Percentiles rank a stretch among this genome's conserved stretches.
Conservation (phyloP, 2,888 invertebrate genomes). For the Ochropacha duplaris region DNA sequence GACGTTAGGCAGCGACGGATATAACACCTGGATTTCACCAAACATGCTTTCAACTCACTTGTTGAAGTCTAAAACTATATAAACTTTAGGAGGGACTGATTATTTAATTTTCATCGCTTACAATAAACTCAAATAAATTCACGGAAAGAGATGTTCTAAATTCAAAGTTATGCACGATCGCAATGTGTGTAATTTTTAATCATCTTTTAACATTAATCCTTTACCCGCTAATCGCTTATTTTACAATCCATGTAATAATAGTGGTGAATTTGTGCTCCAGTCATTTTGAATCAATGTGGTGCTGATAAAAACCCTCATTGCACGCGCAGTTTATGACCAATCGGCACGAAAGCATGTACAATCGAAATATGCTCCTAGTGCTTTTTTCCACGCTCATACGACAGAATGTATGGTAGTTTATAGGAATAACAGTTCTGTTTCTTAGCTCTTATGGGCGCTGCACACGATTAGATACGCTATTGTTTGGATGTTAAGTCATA, state of each 20-base stretch:
- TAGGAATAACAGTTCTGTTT: slow-evolving; percentile 2
- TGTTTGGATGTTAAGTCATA: not conserved
- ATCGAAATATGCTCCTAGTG: slow-evolving; percentile 8
- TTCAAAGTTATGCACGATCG: too few species aligned
- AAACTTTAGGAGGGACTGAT: too few species aligned
- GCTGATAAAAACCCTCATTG: slow-evolving; percentile 50
- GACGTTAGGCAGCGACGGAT: too few species aligned
- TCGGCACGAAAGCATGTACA: slow-evolving; percentile 34
- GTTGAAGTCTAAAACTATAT: too few species aligned
- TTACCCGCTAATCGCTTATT: not conserved
- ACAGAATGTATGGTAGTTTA: not conserved
- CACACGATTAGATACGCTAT: not conserved
- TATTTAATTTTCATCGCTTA: too few species aligned
- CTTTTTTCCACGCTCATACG: not conserved
- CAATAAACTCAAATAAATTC: too few species aligned
- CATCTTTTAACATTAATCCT: too few species aligned
- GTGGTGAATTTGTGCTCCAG: slow-evolving; percentile 44
- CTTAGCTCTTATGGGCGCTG: not conserved
- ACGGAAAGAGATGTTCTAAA: too few species aligned
- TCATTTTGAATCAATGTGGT: slow-evolving; percentile 61
- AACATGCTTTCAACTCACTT: too few species aligned
- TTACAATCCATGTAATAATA: not conserved
- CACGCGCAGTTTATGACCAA: slow-evolving; percentile 31
- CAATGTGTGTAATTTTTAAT: too few species aligned
- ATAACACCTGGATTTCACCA: too few species aligned